Percentiles rank a stretch among this genome's conserved stretches.
These are phyloP conservation scores for Sterrhoptilus dennistouni DNA, from an alignment of 2,113 vertebrate species.

Conservation along the genomic window DNA sequence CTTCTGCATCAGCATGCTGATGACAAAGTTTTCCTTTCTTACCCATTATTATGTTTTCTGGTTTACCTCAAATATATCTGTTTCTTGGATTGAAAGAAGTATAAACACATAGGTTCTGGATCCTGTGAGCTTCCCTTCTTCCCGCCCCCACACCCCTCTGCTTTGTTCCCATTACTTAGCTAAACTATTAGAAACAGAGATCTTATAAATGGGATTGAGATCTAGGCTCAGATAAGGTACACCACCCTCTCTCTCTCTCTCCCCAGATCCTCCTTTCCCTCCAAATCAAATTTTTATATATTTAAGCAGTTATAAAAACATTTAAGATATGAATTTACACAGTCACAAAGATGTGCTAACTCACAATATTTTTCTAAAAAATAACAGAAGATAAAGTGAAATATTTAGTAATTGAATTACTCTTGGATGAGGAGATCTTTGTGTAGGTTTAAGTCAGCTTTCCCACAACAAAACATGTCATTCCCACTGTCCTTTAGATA, in stretches of 20 bases:
- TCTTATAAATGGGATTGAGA: not conserved
- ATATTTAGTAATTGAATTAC: not conserved
- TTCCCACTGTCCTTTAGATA: not conserved
- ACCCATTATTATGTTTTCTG: not conserved
- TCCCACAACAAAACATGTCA: not conserved
- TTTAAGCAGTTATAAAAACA: not conserved
- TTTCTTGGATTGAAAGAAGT: not conserved
- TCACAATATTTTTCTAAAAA: not conserved
- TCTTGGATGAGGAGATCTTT: not conserved
- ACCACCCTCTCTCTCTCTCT: not conserved
- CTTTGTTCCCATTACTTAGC: not conserved
- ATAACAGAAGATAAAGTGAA: not conserved
- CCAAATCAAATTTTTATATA: not conserved
- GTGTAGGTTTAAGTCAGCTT: not conserved
- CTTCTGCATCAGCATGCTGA: not conserved
- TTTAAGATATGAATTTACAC: not conserved
- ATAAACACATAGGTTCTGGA: not conserved
- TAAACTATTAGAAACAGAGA: not conserved
- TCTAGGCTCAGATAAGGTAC: not conserved
- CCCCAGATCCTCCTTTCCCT: no score
- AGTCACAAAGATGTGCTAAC: not conserved
- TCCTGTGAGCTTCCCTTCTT: not conserved
- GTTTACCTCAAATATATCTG: not conserved
- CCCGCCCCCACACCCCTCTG: accelerated
- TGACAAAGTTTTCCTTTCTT: not conserved